Evolutionary conservation across 2,113 vertebrate genomes (phyloP).

Genomic region (Corythoichthys intestinalis): DNA sequence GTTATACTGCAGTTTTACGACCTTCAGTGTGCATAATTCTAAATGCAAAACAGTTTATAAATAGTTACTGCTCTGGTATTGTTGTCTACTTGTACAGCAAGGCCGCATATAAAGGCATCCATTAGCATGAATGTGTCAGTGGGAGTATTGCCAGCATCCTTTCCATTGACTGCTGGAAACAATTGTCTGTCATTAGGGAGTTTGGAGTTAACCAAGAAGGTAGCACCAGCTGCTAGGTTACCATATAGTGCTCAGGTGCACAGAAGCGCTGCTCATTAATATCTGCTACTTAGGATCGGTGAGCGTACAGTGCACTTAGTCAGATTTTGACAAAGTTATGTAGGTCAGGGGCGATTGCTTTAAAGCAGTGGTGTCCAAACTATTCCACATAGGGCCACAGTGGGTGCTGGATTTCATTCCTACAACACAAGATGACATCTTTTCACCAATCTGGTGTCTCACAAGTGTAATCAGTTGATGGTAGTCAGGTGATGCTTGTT

Average conservation of each 20-base stretch:
- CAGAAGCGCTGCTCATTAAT: slow-evolving; percentile 53
- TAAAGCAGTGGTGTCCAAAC: too few relatives aligned
- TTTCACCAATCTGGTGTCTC: too few relatives aligned
- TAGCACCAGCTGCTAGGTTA: slow-evolving; percentile 51
- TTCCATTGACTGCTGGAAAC: slow-evolving; percentile 61
- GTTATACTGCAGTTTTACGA: neutral
- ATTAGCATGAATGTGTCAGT: slow-evolving; percentile 6
- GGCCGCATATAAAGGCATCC: neutral
- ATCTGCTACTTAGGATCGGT: slow-evolving; percentile 33
- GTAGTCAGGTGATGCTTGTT: too few relatives aligned
- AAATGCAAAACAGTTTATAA: slow-evolving; percentile 16
- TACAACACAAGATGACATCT: too few relatives aligned
- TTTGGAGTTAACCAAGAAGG: slow-evolving; percentile 54
- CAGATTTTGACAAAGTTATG: neutral
- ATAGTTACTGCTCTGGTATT: slow-evolving; percentile 7
- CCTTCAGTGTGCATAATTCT: neutral
- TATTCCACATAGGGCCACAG: too few relatives aligned
- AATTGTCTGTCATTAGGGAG: slow-evolving; percentile 52
- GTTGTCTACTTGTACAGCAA: neutral
- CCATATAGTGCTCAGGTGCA: slow-evolving; percentile 59
- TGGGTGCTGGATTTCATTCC: too few relatives aligned
- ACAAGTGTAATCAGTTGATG: too few relatives aligned
- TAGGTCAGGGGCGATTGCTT: too few relatives aligned
- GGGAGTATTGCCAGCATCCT: slow-evolving; percentile 48
- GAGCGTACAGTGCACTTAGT: neutral